These are phyloP conservation scores for Odontamblyopus lacepedii DNA, from an alignment of 2,797 vertebrate species.

Conservation along the genomic window DNA sequence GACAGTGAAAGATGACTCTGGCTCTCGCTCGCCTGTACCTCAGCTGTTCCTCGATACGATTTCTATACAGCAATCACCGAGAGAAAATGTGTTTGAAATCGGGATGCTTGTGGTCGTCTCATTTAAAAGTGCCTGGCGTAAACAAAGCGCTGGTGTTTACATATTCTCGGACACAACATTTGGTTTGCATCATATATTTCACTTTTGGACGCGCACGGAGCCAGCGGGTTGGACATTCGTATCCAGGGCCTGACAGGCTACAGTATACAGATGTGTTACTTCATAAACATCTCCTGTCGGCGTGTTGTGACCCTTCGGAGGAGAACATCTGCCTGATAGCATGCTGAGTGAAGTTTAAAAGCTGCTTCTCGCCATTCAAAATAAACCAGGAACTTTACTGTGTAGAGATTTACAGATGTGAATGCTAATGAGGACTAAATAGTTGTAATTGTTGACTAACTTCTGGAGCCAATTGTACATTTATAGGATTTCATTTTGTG, in stretches of 20 bases:
- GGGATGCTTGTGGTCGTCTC: constrained; percentile 35
- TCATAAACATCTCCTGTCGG: constrained; percentile 55
- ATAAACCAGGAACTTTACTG: constrained; percentile 36
- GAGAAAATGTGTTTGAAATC: constrained; percentile 52
- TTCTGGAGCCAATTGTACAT: background rate
- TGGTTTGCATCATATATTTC: constrained; percentile 64
- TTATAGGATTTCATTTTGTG: background rate
- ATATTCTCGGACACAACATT: constrained; percentile 68
- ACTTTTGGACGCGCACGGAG: constrained; percentile 45
- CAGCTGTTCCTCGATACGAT: constrained; percentile 31
- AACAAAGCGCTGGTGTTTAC: constrained; percentile 67
- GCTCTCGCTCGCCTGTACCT: constrained; percentile 24
- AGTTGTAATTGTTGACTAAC: background rate
- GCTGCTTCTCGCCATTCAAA: constrained; percentile 49
- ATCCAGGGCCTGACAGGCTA: constrained; percentile 68
- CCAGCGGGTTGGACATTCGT: constrained; percentile 40
- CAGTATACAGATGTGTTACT: constrained; percentile 74
- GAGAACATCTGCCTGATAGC: constrained; percentile 68
- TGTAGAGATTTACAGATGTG: background rate
- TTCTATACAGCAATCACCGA: constrained; percentile 32
- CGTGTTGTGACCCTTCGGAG: constrained; percentile 62
- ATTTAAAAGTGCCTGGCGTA: constrained; percentile 52
- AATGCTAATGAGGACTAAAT: background rate
- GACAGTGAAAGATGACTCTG: constrained; percentile 32
- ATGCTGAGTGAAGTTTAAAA: constrained; percentile 57